These are phyloP conservation scores for Poecilia latipinna DNA, from an alignment of 2,113 vertebrate species.

Conservation along the genomic window DNA sequence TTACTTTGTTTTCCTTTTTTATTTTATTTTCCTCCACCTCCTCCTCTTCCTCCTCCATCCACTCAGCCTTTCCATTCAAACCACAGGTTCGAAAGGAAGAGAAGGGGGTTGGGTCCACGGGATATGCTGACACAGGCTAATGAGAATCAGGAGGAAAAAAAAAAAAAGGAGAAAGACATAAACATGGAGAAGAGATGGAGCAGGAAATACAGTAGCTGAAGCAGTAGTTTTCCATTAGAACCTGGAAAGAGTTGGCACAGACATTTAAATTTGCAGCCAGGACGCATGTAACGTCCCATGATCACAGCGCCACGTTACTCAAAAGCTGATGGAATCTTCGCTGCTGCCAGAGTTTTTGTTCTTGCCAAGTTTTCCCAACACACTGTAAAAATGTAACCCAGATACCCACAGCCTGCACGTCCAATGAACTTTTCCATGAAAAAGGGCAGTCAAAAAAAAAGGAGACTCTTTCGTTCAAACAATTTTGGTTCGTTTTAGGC, in stretches of 20 bases:
- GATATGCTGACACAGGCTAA: constrained; percentile 75
- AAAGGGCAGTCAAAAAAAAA: no score
- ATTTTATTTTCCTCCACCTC: no score
- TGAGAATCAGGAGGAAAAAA: constrained; percentile 15
- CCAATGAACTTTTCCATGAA: constrained; percentile 64
- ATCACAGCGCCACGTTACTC: constrained; percentile 55
- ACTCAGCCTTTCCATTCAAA: constrained; percentile 66
- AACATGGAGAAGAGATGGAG: constrained; percentile 23
- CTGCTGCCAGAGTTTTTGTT: constrained; percentile 24
- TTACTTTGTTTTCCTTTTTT: constrained; percentile 18
- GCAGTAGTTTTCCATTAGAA: constrained; percentile 69
- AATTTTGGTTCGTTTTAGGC: not conserved
- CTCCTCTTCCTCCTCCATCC: not conserved
- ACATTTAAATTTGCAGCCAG: constrained; percentile 10
- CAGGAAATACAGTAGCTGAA: constrained; percentile 58
- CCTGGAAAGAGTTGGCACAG: constrained; percentile 50
- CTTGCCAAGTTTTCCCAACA: constrained; percentile 60
- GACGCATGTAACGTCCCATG: constrained; percentile 49
- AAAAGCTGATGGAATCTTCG: constrained; percentile 45
- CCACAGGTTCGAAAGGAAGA: constrained; percentile 43
- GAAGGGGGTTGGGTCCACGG: constrained; percentile 45
- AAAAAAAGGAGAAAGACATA: constrained; percentile 25
- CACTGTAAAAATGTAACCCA: constrained; percentile 37
- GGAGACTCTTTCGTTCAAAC: constrained; percentile 10
- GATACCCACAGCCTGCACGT: constrained; percentile 23